A percentile compares a stretch with the other conserved stretches of the same genome.
These are phyloP conservation scores for Mesembrinibis cayennensis DNA, from an alignment of 2,113 vertebrate species.

Conservation along the genomic window DNA sequence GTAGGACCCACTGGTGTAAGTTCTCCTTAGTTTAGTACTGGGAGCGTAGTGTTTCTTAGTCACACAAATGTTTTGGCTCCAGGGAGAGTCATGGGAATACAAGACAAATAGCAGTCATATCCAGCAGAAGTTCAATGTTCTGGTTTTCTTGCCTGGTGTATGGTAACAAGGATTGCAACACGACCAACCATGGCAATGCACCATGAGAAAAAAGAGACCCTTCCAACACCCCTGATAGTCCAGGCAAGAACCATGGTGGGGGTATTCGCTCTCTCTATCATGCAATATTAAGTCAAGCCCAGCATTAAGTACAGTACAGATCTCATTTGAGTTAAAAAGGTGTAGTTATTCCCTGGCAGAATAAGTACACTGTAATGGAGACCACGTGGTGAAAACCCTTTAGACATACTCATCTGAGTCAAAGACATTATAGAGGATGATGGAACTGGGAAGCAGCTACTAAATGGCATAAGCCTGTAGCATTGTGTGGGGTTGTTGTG, in stretches of 20 bases:
- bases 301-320: neutral
- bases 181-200: neutral
- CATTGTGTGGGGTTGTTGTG: too few species aligned
- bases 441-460: neutral
- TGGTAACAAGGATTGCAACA: neutral
- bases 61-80: neutral
- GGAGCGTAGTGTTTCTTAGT: neutral
- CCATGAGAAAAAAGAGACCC: neutral
- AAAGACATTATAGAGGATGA: neutral
- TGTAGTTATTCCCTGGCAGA: neutral
- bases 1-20: too few species aligned
- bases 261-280: neutral
- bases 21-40: neutral
- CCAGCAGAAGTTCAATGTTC: neutral
- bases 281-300: neutral
- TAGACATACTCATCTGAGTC: neutral
- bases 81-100: neutral
- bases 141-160: fast-evolving
- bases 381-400: neutral
- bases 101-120: fast-evolving
- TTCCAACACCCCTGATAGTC: neutral
- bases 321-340: neutral
- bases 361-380: neutral
- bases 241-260: neutral
- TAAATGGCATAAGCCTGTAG: fast-evolving